Base-by-base conservation (phyloP, 2,113 vertebrate genomes). In the Heterochromis multidens region DNA sequence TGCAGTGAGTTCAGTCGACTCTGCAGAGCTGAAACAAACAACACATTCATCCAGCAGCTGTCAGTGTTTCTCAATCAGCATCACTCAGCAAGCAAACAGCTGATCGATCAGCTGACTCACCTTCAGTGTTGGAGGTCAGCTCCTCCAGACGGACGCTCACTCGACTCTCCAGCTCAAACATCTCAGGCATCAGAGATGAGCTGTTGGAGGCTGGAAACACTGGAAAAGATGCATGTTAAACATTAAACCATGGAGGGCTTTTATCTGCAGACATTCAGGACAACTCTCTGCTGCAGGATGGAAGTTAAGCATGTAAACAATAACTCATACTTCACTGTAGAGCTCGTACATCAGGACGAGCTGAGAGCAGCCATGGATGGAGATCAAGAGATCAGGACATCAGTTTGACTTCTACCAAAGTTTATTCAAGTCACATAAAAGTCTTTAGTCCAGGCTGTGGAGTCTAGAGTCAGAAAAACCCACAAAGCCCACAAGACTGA, bases 21-120 rank as follows among this genome's bases (percentile, higher is more conserved):
- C 40, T 3, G 5, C 40, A 72, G 16, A 49, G 40, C 65, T 72
- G 25, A 43, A 29, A 70, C 37, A 70, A 72, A 72, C 16, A 49
- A 21, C 43, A 70, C 14, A 1, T 9, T 40, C 40, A 46, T 9
- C 65, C 2, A 17, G 43, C 49, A 52, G 2, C 49, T 17, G 0
- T 25, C 5, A 49, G 14, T 49, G 46, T 49, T 49, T 16, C 43
- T 46, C 43, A 16, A 46, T 14, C 43, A 19, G 65, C 0, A 2
- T 7, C 65, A 49, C 8, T 49, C 7, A 0, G 7, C 14, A 70
- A 2, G 4, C 5, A 17, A 72, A 72, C 40, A 49, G 65, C 65
- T 21, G 16, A 21, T 49, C 63, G 16, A 43, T 67, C 67, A 72
- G 67, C 74, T 10, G 52, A 56, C 29, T 88, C 76, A 93, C 92